Evolutionary conservation across 2,888 invertebrate genomes (phyloP), one percentile per base, ranked within the genome.

Genomic region (Cerastis rubricosa): DNA sequence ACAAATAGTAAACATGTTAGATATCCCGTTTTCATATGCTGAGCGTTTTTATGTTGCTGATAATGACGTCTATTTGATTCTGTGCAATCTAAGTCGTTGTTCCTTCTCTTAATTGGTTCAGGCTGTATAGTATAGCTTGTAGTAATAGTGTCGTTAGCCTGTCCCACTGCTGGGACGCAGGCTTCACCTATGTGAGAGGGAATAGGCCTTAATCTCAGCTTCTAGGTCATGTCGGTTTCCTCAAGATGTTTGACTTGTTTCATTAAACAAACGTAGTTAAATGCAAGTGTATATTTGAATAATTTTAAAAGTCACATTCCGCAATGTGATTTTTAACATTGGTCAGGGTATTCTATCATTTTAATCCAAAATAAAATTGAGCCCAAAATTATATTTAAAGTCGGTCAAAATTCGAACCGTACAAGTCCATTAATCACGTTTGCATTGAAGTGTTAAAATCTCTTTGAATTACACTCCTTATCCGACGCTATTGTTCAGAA

Each of bases 401-500:
- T 51, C 4, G 59, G 66, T 66, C 22, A 47, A 29, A 45, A 77
- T 69, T 78, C 49, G 2, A 66, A 47, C 54, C n/a, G 40, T n/a
- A 66, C 17, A 61, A 57, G 25, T 47, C 29, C 40, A 71, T 83
- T 67, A 74, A 77, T 67, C 77, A 68, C 65, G 49, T 2, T 5
- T 29, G 68, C 69, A 82, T 83, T 89, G 63, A 49, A 88, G 89
- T 80, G 88, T 89, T 89, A 87, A 78, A 45, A 76, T 72, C 79
- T 81, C 81, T 84, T 86, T 81, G 80, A 69, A 77, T 71, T 45
- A 47, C 51, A 35, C 64, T 68, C 71, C 85, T 89, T 88, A 89
- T 89, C 88, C 80, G 70, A 51, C 67, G 73, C 83, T 75, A 89
- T 89, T 89, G 88, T 89, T 89, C 79, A 63, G 45, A 51, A 80